Evolutionary conservation across 2,888 invertebrate species (phyloP).

Genomic region (Leptopilina myrica): DNA sequence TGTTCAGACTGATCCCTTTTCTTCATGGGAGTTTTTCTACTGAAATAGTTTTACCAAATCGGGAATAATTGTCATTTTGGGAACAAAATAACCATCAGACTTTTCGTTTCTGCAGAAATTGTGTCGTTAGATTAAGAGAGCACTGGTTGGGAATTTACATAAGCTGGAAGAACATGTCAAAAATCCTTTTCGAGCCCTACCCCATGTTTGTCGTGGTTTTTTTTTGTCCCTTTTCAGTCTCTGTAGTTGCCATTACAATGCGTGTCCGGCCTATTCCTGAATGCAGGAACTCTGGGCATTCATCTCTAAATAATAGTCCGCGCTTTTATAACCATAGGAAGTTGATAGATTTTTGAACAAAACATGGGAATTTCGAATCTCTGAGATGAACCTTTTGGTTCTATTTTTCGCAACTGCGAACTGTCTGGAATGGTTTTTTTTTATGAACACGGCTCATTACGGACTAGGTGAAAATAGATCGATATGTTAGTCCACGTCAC

Average conservation of each 20-base stretch:
- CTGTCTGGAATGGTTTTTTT: too few species aligned
- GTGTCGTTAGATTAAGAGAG: background rate
- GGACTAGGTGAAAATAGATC: slow-evolving; percentile 42
- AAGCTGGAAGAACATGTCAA: slow-evolving; percentile 15
- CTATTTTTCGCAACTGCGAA: too few species aligned
- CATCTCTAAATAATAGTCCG: slow-evolving; percentile 39
- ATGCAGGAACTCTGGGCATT: slow-evolving; percentile 48
- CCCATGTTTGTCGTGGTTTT: slow-evolving; percentile 41
- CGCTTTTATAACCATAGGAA: slow-evolving; percentile 31
- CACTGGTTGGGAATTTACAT: background rate
- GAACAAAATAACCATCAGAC: too few species aligned
- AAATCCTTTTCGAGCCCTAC: slow-evolving; percentile 1
- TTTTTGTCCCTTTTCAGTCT: slow-evolving; percentile 46
- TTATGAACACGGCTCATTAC: too few species aligned
- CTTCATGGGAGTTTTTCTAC: too few species aligned
- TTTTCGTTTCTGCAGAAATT: background rate
- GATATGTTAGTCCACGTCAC: slow-evolving; percentile 44
- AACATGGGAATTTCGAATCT: slow-evolving; percentile 9
- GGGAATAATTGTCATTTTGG: too few species aligned
- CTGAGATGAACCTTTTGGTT: slow-evolving; percentile 14
- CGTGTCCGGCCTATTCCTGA: slow-evolving; percentile 50
- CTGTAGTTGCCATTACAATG: slow-evolving; percentile 50
- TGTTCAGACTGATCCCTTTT: too few species aligned
- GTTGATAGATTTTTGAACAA: background rate
- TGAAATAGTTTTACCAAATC: too few species aligned